phyloP scores from a whole-genome alignment of 1,140 invertebrate species.

The Nixonia krombeini region DNA sequence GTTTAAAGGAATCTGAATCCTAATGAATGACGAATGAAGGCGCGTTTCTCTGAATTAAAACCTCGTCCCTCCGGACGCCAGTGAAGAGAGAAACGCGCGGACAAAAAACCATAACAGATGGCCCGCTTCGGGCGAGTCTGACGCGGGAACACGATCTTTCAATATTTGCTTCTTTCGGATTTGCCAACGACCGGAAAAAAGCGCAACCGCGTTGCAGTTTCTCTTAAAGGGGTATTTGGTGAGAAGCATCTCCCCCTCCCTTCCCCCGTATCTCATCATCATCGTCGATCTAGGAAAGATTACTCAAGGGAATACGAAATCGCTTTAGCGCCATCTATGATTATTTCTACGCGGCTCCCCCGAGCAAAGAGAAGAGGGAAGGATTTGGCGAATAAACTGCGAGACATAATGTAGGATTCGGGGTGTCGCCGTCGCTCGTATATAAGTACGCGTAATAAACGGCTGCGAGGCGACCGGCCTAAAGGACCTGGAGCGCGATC shows the following conservation, averaged over 20 bases:
- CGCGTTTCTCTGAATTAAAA: no score
- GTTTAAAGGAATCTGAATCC: no score
- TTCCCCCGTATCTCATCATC: no score
- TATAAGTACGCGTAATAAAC: conserved; percentile 30
- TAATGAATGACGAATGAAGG: no score
- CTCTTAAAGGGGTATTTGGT: conserved; percentile 15
- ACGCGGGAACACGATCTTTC: no score
- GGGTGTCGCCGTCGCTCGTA: conserved; percentile 33
- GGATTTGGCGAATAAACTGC: conserved; percentile 10
- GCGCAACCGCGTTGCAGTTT: no score
- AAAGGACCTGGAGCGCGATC: no score
- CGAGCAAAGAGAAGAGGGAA: neutral
- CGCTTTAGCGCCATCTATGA: conserved; percentile 4
- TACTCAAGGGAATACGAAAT: conserved; percentile 27
- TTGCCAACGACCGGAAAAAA: no score
- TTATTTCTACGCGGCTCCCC: conserved; percentile 22
- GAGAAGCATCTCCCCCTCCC: conserved; percentile 2
- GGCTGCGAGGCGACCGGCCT: no score
- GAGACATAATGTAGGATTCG: conserved; percentile 4
- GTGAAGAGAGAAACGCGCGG: no score
- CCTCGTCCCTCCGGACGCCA: no score
- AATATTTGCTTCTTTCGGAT: no score
- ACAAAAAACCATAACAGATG: neutral
- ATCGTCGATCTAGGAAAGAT: neutral
- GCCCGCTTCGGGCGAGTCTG: neutral